Conservation (phyloP, 2,797 vertebrate species). For the Threskiornis aethiopicus region DNA sequence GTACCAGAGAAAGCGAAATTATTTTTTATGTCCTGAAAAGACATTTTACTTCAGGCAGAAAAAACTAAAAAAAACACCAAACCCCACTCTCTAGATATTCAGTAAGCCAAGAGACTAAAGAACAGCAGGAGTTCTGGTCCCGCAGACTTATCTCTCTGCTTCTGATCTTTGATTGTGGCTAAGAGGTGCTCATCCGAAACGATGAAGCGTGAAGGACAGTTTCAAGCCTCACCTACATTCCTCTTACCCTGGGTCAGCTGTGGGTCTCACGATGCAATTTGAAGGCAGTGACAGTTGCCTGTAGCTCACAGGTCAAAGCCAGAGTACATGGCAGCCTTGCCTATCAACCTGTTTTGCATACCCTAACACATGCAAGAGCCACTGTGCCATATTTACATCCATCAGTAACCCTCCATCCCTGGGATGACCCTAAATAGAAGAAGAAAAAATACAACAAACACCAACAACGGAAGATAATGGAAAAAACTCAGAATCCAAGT, state of each 20-base stretch:
- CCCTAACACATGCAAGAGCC: neutral
- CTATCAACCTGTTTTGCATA: neutral
- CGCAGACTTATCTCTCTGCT: neutral
- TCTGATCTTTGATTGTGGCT: neutral
- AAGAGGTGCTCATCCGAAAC: neutral
- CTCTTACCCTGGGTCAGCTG: neutral
- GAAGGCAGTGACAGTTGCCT: neutral
- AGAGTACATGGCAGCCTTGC: neutral
- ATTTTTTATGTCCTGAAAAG: neutral
- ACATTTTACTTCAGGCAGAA: constrained; percentile 44
- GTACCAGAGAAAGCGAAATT: neutral
- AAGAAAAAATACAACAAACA: neutral
- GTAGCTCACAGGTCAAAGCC: neutral
- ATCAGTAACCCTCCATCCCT: neutral
- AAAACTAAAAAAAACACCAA: constrained; percentile 7
- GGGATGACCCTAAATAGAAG: neutral
- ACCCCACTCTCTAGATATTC: constrained; percentile 23
- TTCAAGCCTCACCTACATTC: neutral
- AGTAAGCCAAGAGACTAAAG: constrained; percentile 15
- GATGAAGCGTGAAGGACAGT: neutral
- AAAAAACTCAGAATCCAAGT: neutral
- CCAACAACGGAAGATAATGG: neutral
- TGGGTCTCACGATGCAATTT: neutral
- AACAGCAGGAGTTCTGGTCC: constrained; percentile 13
- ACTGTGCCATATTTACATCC: neutral